Percentiles rank a stretch among this genome's conserved stretches.
These are phyloP conservation scores for Acropternis orthonyx DNA, from an alignment of 2,797 vertebrate species.

Conservation along the genomic window DNA sequence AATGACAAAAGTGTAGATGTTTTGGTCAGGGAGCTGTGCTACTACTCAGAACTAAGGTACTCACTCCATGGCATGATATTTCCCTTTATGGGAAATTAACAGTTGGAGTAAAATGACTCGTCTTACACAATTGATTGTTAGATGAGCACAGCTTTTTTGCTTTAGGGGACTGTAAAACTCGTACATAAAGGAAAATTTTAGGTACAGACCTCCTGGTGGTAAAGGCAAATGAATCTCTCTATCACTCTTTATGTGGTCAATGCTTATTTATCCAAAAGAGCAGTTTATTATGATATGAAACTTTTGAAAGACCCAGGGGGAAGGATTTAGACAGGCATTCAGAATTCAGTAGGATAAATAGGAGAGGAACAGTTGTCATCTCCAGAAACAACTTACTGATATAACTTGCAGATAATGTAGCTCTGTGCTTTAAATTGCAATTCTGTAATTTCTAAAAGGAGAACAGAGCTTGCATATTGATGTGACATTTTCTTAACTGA, in stretches of 20 bases:
- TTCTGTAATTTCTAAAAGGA: neutral
- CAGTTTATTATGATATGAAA: neutral
- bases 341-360: neutral
- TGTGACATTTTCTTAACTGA: neutral
- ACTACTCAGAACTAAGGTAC: neutral
- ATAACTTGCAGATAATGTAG: neutral
- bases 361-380: neutral
- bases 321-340: constrained; percentile 2
- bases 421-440: neutral
- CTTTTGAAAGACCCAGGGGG: constrained; percentile 2
- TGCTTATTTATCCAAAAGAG: constrained; percentile 26
- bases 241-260: constrained; percentile 2
- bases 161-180: neutral
- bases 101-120: neutral
- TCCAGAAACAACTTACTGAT: neutral
- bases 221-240: neutral
- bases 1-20: neutral
- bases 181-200: neutral
- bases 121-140: neutral
- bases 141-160: neutral
- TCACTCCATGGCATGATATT: neutral
- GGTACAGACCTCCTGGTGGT: neutral
- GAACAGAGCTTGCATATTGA: neutral
- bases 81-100: neutral
- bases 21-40: neutral